Evolutionary conservation across 2,888 invertebrate species (phyloP).

Genomic region (Acanthosoma haemorrhoidale): DNA sequence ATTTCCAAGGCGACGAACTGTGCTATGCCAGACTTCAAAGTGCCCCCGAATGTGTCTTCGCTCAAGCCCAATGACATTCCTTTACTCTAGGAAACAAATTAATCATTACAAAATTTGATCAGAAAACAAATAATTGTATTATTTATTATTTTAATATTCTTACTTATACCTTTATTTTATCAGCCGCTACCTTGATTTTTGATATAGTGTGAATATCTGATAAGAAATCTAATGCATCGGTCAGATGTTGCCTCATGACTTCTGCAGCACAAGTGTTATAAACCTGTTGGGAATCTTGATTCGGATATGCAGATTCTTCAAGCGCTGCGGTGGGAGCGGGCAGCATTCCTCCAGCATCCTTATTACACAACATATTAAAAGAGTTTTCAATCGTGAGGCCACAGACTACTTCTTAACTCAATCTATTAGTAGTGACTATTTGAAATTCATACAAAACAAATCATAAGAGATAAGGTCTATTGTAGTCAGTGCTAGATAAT

Average conservation of each 20-base stretch:
- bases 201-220: conserved; percentile 93
- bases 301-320: conserved; percentile 52
- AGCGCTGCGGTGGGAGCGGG: conserved; percentile 64
- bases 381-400: no score
- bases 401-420: conserved; percentile 21
- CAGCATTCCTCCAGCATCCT: conserved; percentile 84
- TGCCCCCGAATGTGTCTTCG: conserved; percentile 93
- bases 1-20: conserved; percentile 92
- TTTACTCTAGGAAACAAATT: conserved; percentile 54
- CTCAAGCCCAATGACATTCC: conserved; percentile 69
- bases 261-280: conserved; percentile 85
- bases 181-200: conserved; percentile 77
- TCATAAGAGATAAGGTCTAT: no score
- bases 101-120: not conserved
- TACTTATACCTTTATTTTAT: conserved; percentile 34
- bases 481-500: no score
- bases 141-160: not conserved
- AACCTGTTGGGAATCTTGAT: conserved; percentile 49
- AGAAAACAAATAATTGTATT: not conserved
- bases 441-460: no score
- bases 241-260: conserved; percentile 84
- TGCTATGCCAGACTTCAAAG: conserved; percentile 91
- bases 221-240: conserved; percentile 89
- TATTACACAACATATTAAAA: conserved; percentile 39
- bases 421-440: no score